These are phyloP conservation scores for Pyrochroa serraticornis DNA, from an alignment of 2,888 invertebrate species.

Conservation along the genomic window DNA sequence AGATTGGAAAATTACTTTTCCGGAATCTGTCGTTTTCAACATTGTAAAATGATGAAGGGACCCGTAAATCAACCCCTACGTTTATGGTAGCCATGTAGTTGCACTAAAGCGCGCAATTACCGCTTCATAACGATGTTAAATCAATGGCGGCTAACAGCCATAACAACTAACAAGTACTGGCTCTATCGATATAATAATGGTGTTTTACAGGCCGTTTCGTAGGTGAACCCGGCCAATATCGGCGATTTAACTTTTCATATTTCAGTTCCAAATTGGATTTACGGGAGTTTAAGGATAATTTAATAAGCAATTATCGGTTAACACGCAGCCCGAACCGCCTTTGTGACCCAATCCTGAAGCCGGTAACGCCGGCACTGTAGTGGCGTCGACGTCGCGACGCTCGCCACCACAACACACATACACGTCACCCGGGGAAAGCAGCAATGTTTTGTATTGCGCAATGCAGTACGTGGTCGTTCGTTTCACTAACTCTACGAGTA, in stretches of 20 bases:
- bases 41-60: too few species aligned
- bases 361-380: too few species aligned
- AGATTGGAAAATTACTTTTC: too few species aligned
- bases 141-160: conserved; percentile 39
- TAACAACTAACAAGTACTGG: conserved; percentile 40
- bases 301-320: conserved; percentile 51
- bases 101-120: conserved; percentile 18
- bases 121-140: conserved; percentile 34
- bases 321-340: conserved; percentile 44
- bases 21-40: too few species aligned
- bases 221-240: conserved; percentile 33
- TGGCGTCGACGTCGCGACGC: too few species aligned
- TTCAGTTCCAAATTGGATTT: conserved; percentile 44
- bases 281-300: conserved; percentile 46
- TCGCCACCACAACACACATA: conserved; percentile 23
- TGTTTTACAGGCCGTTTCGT: conserved; percentile 40
- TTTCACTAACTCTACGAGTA: conserved; percentile 25
- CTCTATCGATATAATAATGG: conserved; percentile 42
- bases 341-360: conserved; percentile 23
- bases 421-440: background rate
- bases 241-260: conserved; percentile 49
- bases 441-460: conserved; percentile 16
- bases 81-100: conserved; percentile 23
- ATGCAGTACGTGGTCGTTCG: conserved; percentile 17
- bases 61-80: background rate